A percentile compares a stretch with the other conserved stretches of the same genome.
These are phyloP conservation scores for Tapirus indicus DNA, from an alignment of 2,797 vertebrate species.

Conservation along the genomic window DNA sequence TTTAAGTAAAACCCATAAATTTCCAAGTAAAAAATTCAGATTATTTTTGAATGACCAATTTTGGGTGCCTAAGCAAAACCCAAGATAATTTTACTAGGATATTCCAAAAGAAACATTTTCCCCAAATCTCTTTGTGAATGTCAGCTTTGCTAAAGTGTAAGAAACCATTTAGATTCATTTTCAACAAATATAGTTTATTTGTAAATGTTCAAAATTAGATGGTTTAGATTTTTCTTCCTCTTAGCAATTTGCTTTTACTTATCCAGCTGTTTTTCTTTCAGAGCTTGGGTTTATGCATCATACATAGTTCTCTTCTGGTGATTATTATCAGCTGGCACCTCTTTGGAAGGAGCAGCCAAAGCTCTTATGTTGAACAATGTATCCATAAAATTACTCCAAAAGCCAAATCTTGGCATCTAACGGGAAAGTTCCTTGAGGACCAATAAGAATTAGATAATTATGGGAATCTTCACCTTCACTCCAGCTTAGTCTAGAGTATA, in stretches of 20 bases:
- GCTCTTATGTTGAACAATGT: not conserved
- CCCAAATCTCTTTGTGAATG: not conserved
- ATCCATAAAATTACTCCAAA: constrained; percentile 26
- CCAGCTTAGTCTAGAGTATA: not conserved
- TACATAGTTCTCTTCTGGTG: not conserved
- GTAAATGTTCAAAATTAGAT: constrained; percentile 22
- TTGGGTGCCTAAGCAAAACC: not conserved
- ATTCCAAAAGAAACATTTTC: not conserved
- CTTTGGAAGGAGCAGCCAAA: not conserved
- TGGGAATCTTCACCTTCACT: not conserved
- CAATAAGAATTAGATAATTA: not conserved
- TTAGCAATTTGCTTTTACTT: not conserved
- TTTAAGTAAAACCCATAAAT: not conserved
- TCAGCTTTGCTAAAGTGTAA: not conserved
- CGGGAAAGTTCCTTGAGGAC: not conserved
- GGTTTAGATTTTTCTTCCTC: not conserved
- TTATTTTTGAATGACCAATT: not conserved
- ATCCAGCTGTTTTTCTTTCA: not conserved
- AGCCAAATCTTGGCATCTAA: not conserved
- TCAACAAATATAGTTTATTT: not conserved
- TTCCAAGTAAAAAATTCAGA: constrained; percentile 42
- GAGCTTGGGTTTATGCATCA: not conserved
- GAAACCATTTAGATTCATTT: constrained; percentile 4
- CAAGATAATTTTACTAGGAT: not conserved
- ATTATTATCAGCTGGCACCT: not conserved